Conservation (phyloP, 2,888 invertebrate species). For the Ganaspis brasiliensis region DNA sequence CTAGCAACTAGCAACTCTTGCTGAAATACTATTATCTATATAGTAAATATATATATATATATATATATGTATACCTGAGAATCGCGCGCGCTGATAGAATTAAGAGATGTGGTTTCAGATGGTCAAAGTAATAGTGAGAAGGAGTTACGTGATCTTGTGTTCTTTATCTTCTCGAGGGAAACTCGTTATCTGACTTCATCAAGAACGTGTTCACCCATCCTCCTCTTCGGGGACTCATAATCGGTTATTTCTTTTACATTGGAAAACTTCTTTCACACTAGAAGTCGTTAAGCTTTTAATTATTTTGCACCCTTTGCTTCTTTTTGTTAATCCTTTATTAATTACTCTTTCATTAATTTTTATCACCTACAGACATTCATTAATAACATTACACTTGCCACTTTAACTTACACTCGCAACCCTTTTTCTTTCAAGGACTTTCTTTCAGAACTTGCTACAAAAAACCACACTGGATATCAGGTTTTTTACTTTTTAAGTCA, state of each 20-base stretch:
- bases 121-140: constrained; percentile 18
- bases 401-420: not conserved
- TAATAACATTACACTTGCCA: constrained; percentile 20
- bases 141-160: constrained; percentile 32
- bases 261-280: constrained; percentile 25
- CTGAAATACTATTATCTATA: not conserved
- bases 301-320: constrained; percentile 14
- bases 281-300: constrained; percentile 25
- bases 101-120: constrained; percentile 27
- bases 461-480: constrained; percentile 2
- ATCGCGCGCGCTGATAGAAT: constrained; percentile 18
- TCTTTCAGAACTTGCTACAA: not conserved
- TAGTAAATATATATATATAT: no score
- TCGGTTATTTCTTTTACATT: constrained; percentile 39
- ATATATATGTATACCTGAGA: not conserved
- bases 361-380: constrained; percentile 3
- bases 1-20: not conserved
- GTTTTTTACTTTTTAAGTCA: not conserved
- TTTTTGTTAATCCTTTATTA: constrained; percentile 9
- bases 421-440: not conserved
- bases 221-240: constrained; percentile 23
- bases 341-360: constrained; percentile 18
- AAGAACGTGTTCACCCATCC: constrained; percentile 1
- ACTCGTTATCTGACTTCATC: constrained; percentile 42
- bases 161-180: constrained; percentile 28